phyloP scores from a whole-genome alignment of 1,140 invertebrate genomes.

The Cotesia chilonis region DNA sequence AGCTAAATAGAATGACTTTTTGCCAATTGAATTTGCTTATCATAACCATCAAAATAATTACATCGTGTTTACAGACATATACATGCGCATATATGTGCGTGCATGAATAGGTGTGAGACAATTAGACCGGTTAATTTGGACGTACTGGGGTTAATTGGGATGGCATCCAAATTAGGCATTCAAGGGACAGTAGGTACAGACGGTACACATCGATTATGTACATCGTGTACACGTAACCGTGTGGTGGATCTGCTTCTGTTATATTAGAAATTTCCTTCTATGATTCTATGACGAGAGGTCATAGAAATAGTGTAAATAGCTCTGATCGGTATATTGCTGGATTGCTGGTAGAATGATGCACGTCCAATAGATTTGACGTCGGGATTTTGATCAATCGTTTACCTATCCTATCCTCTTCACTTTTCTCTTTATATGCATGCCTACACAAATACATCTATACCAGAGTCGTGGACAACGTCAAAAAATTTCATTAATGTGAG shows the following conservation, averaged over 20 bases:
- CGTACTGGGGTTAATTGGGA: conserved; percentile 25
- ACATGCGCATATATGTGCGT: not conserved
- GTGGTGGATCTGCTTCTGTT: not conserved
- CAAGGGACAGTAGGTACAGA: not conserved
- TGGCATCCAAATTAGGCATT: conserved; percentile 29
- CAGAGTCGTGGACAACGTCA: no score
- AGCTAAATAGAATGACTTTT: no score
- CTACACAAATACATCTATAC: no score
- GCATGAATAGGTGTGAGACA: conserved; percentile 12
- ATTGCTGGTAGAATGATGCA: not conserved
- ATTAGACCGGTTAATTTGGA: conserved; percentile 25
- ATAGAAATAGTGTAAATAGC: conserved; percentile 5
- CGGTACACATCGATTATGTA: not conserved
- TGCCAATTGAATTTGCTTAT: conserved; percentile 1
- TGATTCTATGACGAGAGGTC: not conserved
- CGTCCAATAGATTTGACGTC: no score
- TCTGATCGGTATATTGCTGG: not conserved
- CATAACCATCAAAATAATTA: conserved; percentile 1
- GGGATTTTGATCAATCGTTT: no score
- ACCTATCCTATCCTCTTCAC: no score
- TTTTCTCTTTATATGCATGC: no score
- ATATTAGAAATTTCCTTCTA: not conserved
- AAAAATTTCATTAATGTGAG: no score
- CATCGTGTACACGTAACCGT: not conserved
- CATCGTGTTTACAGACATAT: not conserved